Base-by-base conservation (phyloP, 30 jellyfish, hydroid and myxozoan genomes). In the Chrysaora quinquecirrha region DNA sequence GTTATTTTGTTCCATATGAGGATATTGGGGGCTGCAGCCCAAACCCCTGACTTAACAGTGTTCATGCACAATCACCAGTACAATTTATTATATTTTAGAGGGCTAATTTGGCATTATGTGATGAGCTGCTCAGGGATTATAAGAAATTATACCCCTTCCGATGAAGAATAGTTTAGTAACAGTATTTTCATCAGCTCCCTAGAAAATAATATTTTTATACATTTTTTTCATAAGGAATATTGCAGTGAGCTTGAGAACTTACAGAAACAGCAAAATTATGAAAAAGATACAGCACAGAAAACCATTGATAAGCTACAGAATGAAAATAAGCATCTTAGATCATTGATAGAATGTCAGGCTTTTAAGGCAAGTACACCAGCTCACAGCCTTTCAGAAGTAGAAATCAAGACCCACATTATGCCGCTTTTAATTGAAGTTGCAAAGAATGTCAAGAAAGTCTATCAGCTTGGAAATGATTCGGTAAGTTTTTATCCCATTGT, bases 241-340 rank as follows among this genome's bases (percentile, higher is more conserved):
- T 80, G 83, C 52, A 54, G 23, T 49, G 90, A 80, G 64, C 83
- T 80, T 23, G 90, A 64, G 30, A 32, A 19, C 1, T 58, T 80
- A 3, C 71, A 38, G 48, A 67, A 50, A 7, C 67, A 27, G 3
- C 64, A 47, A 0, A 65, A 63, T 18, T 34, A 25, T 10, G 90
- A 65, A 43, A 65, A 80, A 27, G 50, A 65, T 9, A 68, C 52
- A 30, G 66, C 66, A 18, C 63, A n/a, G 3, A 28, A 47, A 10
- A 18, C 1, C 31, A 18, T 71, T 1, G 83, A 49, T 14, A n/a
- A 71, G 32, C 27, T 35, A 18, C 48, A 34, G 1, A 64, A 69
- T 63, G 81, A 64, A 43, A 64, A 46, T 64, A 38, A 63, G 16
- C 10, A 14, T 4, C 52, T 29, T 18, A 76, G 34, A 48, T 28